Evolutionary conservation across 2,113 vertebrate species (phyloP).

Genomic region (Syngnathus scovelli): DNA sequence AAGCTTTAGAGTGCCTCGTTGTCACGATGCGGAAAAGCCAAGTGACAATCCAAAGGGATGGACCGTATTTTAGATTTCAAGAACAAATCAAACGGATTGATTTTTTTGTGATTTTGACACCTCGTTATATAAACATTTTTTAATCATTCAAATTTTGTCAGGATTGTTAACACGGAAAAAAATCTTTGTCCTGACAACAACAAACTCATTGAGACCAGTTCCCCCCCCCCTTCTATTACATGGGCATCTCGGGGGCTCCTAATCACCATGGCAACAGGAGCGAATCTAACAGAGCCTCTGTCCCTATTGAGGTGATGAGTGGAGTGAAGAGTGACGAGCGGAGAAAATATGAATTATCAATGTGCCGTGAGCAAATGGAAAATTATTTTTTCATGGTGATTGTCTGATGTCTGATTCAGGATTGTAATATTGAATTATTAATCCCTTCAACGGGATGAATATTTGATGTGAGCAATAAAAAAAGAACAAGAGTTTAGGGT

Average conservation of each 20-base stretch:
- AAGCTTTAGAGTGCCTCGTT: neutral
- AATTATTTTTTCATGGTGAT: conserved; percentile 66
- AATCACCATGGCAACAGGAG: conserved; percentile 62
- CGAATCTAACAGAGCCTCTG: conserved; percentile 38
- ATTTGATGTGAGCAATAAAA: conserved; percentile 50
- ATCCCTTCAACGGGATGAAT: conserved; percentile 50
- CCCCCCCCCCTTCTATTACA: conserved; percentile 49
- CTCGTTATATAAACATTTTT: neutral
- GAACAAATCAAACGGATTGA: no score
- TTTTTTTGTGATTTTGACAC: neutral
- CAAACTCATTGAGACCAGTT: conserved; percentile 54
- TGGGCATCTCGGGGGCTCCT: conserved; percentile 46
- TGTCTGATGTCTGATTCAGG: conserved; percentile 62
- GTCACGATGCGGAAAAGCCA: neutral
- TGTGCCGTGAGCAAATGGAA: conserved; percentile 56
- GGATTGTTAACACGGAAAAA: neutral
- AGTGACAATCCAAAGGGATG: neutral
- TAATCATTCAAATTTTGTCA: neutral
- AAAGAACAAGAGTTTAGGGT: conserved; percentile 27
- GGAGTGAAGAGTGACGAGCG: conserved; percentile 19
- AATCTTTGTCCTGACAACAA: conserved; percentile 34
- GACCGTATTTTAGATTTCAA: neutral
- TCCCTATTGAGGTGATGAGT: conserved; percentile 43
- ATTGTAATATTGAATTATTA: conserved; percentile 66
- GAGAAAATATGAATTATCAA: conserved; percentile 62